phyloP scores from a whole-genome alignment of 1,140 invertebrate species.

The Caligus rogercresseyi region DNA sequence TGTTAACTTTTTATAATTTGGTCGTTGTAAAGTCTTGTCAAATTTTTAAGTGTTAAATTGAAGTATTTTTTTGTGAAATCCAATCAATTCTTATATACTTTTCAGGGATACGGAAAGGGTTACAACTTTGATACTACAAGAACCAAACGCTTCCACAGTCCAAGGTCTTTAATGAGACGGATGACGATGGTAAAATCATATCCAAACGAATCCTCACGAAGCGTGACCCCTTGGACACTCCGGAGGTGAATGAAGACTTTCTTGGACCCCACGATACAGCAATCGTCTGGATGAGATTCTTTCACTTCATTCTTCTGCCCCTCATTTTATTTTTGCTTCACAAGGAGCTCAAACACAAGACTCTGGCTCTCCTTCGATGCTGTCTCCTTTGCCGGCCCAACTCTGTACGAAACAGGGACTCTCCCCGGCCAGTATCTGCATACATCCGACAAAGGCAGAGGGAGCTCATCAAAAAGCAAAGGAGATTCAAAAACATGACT shows the following conservation, averaged over 20 bases:
- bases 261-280: neutral
- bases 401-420: slow-evolving; percentile 3
- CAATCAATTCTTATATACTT: too few relatives aligned
- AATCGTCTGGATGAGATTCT: slow-evolving; percentile 10
- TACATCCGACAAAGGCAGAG: neutral
- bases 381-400: slow-evolving; percentile 7
- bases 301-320: neutral
- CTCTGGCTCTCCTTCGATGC: neutral
- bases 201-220: neutral
- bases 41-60: too few relatives aligned
- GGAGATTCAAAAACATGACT: slow-evolving; percentile 11
- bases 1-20: too few relatives aligned
- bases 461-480: slow-evolving; percentile 3
- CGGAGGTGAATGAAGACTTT: slow-evolving; percentile 3
- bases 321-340: neutral
- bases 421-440: slow-evolving; percentile 6
- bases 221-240: neutral
- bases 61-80: too few relatives aligned
- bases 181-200: neutral
- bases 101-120: neutral
- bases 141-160: neutral
- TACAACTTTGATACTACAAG: neutral
- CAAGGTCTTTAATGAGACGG: neutral
- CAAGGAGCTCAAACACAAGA: slow-evolving; percentile 4
- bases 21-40: too few relatives aligned